A percentile compares a stretch with the other conserved stretches of the same genome.
Conservation (phyloP, 2,113 vertebrate species). For the Heterotis niloticus region DNA sequence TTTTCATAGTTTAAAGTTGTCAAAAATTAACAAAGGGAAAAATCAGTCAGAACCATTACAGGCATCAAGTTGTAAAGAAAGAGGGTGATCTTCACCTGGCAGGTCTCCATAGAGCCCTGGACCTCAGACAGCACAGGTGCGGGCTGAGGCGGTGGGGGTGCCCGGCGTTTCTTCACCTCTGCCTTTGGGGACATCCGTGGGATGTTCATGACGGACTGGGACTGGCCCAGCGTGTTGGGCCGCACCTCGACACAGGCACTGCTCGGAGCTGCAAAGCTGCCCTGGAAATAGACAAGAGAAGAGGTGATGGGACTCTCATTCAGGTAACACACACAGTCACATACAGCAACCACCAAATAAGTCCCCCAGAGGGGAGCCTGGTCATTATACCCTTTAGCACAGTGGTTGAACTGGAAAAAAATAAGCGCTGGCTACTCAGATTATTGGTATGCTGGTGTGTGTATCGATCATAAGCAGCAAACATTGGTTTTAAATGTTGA, state of each 20-base stretch:
- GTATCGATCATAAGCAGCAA: no score
- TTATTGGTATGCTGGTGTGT: no score
- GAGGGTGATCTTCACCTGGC: slow-evolving; percentile 52
- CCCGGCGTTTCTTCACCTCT: slow-evolving; percentile 79
- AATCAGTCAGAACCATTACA: neutral
- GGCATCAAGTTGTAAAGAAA: neutral
- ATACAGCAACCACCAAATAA: neutral
- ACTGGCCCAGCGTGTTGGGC: slow-evolving; percentile 70
- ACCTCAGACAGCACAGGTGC: slow-evolving; percentile 18
- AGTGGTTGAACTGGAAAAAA: no score
- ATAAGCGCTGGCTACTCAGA: no score
- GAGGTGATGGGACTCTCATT: slow-evolving; percentile 10
- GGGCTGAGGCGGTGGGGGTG: slow-evolving; percentile 71
- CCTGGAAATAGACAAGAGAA: slow-evolving; percentile 54
- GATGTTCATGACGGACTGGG: slow-evolving; percentile 78
- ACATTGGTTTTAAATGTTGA: no score
- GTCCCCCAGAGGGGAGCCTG: no score
- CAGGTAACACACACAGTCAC: neutral
- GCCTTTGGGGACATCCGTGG: slow-evolving; percentile 68
- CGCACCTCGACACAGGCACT: slow-evolving; percentile 62
- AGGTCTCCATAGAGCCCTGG: slow-evolving; percentile 42
- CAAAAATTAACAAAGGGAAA: neutral
- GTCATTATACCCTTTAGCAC: no score
- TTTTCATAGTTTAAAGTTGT: no score
- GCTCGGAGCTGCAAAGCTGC: slow-evolving; percentile 61